Percentiles rank a stretch among this genome's conserved stretches.
Evolutionary conservation across 2,888 invertebrate species (phyloP).

Genomic region (Lathronympha strigana): DNA sequence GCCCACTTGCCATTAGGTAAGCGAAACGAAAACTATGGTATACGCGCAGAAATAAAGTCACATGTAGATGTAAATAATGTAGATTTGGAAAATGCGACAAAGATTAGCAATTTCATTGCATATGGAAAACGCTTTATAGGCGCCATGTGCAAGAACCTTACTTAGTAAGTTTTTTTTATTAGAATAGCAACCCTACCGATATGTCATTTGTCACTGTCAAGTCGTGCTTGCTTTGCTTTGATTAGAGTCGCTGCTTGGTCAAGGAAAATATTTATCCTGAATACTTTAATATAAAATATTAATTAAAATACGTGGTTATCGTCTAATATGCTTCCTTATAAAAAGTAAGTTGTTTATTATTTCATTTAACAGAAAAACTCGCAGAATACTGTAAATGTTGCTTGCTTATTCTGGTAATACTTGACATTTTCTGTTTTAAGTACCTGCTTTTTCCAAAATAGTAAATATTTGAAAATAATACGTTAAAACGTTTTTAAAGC

Average conservation of each 20-base stretch:
- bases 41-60: too few species aligned
- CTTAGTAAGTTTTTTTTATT: neutral
- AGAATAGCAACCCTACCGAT: neutral
- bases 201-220: neutral
- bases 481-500: neutral
- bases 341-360: neutral
- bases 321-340: neutral
- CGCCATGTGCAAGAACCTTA: neutral
- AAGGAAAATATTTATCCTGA: neutral
- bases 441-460: neutral
- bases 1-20: too few species aligned
- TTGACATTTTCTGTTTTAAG: neutral
- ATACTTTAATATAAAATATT: neutral
- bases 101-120: too few species aligned
- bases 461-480: constrained; percentile 1
- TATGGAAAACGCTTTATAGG: too few species aligned
- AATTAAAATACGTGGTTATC: neutral
- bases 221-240: neutral
- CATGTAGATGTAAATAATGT: too few species aligned
- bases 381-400: neutral
- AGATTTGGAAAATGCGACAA: too few species aligned
- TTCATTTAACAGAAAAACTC: neutral
- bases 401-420: neutral
- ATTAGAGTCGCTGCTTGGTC: neutral
- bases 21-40: too few species aligned